A percentile compares a stretch with the other conserved stretches of the same genome.
These are phyloP conservation scores for Mesitornis unicolor DNA, from an alignment of 2,113 vertebrate species.

Conservation along the genomic window DNA sequence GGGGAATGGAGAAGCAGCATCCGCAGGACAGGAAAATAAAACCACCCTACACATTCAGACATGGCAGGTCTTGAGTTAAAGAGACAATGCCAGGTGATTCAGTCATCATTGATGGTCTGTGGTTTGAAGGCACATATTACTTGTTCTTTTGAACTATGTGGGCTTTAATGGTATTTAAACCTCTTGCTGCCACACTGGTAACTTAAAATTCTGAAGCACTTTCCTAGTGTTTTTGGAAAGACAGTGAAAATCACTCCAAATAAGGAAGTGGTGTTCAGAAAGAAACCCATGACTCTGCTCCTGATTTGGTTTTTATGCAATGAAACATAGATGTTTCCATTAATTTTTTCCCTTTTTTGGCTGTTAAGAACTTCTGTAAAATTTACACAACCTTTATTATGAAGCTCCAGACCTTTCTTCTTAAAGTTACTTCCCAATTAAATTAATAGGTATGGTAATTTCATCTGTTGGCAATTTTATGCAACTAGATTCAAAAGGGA, in stretches of 20 bases:
- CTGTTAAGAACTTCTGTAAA: background rate
- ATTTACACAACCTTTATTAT: background rate
- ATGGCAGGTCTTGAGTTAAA: background rate
- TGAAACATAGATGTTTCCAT: background rate
- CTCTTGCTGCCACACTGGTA: background rate
- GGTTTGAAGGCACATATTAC: background rate
- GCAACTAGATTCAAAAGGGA: background rate
- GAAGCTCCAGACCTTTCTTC: background rate
- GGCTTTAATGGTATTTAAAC: background rate
- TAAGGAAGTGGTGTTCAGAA: background rate
- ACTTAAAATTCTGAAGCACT: background rate
- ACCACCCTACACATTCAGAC: background rate
- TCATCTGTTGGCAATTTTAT: background rate
- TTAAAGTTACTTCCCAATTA: slow-evolving; percentile 3
- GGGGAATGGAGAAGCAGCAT: background rate
- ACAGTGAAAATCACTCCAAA: background rate
- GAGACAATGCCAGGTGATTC: slow-evolving; percentile 6
- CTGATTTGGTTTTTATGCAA: background rate
- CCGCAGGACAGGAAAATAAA: background rate
- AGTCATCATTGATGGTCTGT: background rate
- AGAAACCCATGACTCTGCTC: background rate
- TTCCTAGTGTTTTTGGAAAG: background rate
- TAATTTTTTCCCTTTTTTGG: background rate
- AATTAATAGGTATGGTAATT: background rate
- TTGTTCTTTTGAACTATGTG: background rate